phyloP scores from a whole-genome alignment of 2,888 invertebrate genomes.

The Drosophila mercatorum region DNA sequence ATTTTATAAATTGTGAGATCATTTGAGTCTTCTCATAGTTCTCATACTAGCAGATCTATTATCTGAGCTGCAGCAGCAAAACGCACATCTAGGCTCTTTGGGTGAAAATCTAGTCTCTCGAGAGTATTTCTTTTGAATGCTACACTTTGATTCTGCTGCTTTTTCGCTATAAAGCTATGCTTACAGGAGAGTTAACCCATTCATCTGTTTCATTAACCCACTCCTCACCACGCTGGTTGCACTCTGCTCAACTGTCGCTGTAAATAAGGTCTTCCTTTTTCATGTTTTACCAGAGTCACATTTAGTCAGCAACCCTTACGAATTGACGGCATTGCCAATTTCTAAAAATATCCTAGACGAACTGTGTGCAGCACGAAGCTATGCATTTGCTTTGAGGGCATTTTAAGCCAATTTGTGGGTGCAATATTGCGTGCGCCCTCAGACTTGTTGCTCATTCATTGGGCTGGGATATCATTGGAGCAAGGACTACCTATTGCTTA shows the following conservation, averaged over 20 bases:
- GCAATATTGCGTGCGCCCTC: background rate
- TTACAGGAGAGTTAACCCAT: too few species aligned
- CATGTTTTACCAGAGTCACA: background rate
- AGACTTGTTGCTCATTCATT: background rate
- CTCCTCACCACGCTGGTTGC: too few species aligned
- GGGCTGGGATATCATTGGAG: background rate
- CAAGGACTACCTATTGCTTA: background rate
- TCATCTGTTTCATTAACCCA: too few species aligned
- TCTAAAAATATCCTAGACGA: background rate
- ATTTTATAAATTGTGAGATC: too few species aligned
- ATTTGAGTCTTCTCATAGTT: too few species aligned
- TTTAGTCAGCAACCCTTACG: background rate
- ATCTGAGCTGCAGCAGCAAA: too few species aligned
- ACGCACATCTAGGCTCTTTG: too few species aligned
- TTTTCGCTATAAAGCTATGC: too few species aligned
- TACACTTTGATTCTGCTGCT: too few species aligned
- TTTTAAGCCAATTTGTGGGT: background rate
- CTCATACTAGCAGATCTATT: too few species aligned
- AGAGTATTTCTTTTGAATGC: too few species aligned
- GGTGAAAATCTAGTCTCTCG: too few species aligned
- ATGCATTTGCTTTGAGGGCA: background rate
- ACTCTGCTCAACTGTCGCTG: background rate
- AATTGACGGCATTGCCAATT: background rate
- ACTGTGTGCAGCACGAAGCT: background rate
- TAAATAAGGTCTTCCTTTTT: background rate